Conservation (phyloP, 2,888 invertebrate species). For the Limnephilus marmoratus region DNA sequence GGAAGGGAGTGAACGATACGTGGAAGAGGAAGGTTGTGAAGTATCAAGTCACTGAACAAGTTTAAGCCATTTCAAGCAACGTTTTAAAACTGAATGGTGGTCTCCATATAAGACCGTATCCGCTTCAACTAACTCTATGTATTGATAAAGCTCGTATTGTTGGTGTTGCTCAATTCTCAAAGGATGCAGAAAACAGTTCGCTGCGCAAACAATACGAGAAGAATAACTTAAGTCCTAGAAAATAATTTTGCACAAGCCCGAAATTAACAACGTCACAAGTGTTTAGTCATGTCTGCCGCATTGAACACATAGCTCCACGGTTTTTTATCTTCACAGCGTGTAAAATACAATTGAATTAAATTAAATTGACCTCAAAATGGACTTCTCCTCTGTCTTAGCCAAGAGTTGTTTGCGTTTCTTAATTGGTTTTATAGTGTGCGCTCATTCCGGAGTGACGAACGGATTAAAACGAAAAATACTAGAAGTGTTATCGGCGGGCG, state of each 20-base stretch:
- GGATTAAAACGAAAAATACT: background rate
- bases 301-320: background rate
- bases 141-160: too few species aligned
- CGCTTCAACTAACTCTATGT: too few species aligned
- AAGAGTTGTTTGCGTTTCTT: background rate
- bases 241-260: background rate
- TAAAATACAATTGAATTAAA: constrained; percentile 2
- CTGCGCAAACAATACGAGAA: background rate
- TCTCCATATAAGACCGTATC: too few species aligned
- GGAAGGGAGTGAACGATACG: too few species aligned
- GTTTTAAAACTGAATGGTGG: too few species aligned
- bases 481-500: background rate
- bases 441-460: background rate
- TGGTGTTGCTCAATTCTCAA: too few species aligned
- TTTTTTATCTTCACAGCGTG: background rate
- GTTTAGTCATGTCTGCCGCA: background rate
- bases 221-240: background rate
- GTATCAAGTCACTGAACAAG: too few species aligned
- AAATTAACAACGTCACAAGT: background rate
- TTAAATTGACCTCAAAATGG: background rate
- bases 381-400: background rate
- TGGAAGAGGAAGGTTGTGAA: too few species aligned
- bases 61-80: too few species aligned
- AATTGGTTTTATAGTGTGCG: background rate
- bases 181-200: too few species aligned